Evolutionary conservation across 2,797 vertebrate genomes (phyloP).

Genomic region (Lithobates pipiens): DNA sequence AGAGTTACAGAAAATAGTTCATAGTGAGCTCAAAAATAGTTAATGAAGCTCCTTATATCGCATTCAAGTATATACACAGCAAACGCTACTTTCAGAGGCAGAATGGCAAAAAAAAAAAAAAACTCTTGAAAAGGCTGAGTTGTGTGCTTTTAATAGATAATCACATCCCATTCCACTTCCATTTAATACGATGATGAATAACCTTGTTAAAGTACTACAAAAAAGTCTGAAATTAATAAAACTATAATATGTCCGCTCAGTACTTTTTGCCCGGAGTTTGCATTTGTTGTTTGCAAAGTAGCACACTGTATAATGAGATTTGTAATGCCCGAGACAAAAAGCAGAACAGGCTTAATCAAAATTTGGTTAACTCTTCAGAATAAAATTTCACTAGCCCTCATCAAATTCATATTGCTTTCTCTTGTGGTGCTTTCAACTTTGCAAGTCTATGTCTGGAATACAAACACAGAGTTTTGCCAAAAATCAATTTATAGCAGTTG

Average conservation of each 20-base stretch:
- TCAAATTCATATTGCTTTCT: constrained; percentile 21
- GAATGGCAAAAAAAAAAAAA: background rate
- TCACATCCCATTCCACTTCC: background rate
- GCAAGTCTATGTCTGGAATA: constrained; percentile 3
- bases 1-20: too few relatives aligned
- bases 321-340: constrained; percentile 32
- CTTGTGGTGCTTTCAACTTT: constrained; percentile 5
- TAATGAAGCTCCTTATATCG: too few relatives aligned
- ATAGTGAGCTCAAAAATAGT: too few relatives aligned
- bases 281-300: constrained; percentile 19
- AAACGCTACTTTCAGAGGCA: background rate
- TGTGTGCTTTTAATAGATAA: background rate
- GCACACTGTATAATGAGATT: constrained; percentile 34
- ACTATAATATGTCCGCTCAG: background rate
- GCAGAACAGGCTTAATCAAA: constrained; percentile 23
- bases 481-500: constrained; percentile 26
- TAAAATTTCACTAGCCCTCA: constrained; percentile 6
- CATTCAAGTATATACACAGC: background rate
- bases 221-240: constrained; percentile 23
- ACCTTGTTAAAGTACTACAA: background rate
- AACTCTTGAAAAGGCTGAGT: background rate
- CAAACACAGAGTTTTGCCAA: constrained; percentile 13
- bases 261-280: background rate
- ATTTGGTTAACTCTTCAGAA: constrained; percentile 23
- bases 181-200: background rate